Conservation (phyloP, 2,113 vertebrate genomes). For the Lontra canadensis region DNA sequence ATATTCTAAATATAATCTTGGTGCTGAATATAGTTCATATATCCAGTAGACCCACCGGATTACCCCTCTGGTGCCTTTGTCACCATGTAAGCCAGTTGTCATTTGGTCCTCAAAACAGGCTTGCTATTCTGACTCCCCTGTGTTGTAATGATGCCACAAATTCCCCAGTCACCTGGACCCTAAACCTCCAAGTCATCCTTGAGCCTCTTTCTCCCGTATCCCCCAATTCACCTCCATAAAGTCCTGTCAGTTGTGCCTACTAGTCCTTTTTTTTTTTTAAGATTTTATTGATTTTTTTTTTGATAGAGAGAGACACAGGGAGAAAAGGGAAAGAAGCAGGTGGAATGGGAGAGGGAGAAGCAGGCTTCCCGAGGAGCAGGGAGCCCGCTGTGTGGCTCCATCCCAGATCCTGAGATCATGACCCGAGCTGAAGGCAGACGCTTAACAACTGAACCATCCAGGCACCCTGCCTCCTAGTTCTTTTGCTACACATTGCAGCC, state of each 20-base stretch:
- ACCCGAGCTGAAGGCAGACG: no score
- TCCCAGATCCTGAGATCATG: no score
- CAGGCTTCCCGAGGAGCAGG: no score
- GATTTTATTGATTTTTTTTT: no score
- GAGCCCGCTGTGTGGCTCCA: no score
- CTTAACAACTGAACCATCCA: no score
- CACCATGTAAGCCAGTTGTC: neutral
- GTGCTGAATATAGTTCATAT: conserved; percentile 22
- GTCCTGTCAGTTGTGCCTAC: neutral
- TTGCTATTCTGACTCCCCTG: neutral
- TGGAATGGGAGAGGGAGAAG: no score
- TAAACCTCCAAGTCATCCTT: neutral
- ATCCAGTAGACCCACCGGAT: neutral
- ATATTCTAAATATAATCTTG: neutral
- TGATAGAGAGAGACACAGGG: no score
- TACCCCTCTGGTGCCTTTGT: neutral
- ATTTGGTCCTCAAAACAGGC: neutral
- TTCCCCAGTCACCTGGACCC: neutral
- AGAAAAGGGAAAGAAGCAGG: no score
- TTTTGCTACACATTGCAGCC: neutral
- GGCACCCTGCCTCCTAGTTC: neutral
- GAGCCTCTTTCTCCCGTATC: neutral
- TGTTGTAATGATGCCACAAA: neutral
- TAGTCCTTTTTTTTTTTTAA: neutral
- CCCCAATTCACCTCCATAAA: neutral